phyloP scores from a whole-genome alignment of 2,113 vertebrate genomes.

The Charina bottae region DNA sequence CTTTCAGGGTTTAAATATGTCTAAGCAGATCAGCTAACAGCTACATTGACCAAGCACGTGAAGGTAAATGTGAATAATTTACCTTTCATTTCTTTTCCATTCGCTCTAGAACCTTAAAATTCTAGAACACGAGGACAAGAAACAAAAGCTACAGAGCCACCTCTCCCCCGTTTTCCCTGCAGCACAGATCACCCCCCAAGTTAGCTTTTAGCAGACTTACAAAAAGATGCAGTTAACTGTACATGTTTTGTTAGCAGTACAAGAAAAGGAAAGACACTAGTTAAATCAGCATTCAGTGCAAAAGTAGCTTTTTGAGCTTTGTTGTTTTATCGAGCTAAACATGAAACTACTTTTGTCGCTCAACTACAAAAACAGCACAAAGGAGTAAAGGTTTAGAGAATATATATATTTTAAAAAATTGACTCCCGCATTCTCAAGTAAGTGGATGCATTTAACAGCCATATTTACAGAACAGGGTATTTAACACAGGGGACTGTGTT shows the following conservation, averaged over 20 bases:
- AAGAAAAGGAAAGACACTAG: constrained; percentile 55
- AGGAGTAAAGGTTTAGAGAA: background rate
- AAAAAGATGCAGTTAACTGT: constrained; percentile 35
- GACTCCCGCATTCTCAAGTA: background rate
- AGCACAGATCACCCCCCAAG: background rate
- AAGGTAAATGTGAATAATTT: constrained; percentile 50
- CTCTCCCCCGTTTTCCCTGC: constrained; percentile 25
- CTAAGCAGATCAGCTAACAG: constrained; percentile 48
- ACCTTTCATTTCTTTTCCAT: constrained; percentile 35
- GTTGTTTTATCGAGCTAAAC: constrained; percentile 13
- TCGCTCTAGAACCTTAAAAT: constrained; percentile 37
- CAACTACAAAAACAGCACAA: background rate
- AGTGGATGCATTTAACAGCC: background rate
- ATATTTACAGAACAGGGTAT: too few relatives aligned
- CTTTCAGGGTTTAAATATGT: constrained; percentile 66
- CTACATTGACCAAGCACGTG: constrained; percentile 41
- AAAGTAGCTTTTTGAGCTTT: background rate
- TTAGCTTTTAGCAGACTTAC: constrained; percentile 38
- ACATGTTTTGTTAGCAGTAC: constrained; percentile 58
- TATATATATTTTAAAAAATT: rapidly evolving
- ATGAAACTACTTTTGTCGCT: background rate
- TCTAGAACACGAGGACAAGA: constrained; percentile 14
- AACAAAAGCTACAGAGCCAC: constrained; percentile 24
- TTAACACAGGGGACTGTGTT: background rate
- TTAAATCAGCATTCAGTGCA: constrained; percentile 47